Evolutionary conservation across 2,888 invertebrate genomes (phyloP).

Genomic region (Machimus rusticus): DNA sequence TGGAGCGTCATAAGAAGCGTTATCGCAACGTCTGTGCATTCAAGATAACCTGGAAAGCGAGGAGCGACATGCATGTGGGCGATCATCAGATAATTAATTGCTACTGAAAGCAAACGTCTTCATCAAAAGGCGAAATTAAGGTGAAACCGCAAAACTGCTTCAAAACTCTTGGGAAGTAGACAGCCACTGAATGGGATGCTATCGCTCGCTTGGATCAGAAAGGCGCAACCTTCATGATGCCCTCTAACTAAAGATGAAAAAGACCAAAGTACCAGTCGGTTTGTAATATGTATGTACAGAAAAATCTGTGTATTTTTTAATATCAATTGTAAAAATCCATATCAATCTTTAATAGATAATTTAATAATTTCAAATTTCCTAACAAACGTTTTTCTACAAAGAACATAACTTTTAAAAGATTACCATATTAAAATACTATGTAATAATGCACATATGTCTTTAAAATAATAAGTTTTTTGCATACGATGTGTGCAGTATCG

Average conservation of each 20-base stretch:
- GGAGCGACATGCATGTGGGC: constrained; percentile 3
- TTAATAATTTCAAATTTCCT: too few species aligned
- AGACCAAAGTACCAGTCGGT: not conserved
- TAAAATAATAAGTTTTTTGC: too few species aligned
- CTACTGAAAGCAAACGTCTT: constrained; percentile 6
- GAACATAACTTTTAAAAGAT: too few species aligned
- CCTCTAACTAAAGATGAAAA: not conserved
- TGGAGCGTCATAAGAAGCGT: not conserved
- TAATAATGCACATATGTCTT: too few species aligned
- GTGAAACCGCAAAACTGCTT: not conserved
- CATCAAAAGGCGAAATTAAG: not conserved
- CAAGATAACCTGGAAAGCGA: not conserved
- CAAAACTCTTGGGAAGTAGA: not conserved
- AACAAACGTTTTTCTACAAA: too few species aligned
- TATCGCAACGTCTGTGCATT: not conserved
- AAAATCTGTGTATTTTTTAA: too few species aligned
- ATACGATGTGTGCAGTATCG: too few species aligned
- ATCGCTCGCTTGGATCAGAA: constrained; percentile 10
- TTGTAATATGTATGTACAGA: too few species aligned
- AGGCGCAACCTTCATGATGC: not conserved
- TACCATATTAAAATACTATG: too few species aligned
- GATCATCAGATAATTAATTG: constrained; percentile 30
- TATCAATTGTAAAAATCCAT: too few species aligned
- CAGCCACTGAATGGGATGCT: not conserved
- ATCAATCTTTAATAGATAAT: too few species aligned